phyloP scores from a whole-genome alignment of 92 coral and sea anemone species.

The Umimayanthus chanpuru region DNA sequence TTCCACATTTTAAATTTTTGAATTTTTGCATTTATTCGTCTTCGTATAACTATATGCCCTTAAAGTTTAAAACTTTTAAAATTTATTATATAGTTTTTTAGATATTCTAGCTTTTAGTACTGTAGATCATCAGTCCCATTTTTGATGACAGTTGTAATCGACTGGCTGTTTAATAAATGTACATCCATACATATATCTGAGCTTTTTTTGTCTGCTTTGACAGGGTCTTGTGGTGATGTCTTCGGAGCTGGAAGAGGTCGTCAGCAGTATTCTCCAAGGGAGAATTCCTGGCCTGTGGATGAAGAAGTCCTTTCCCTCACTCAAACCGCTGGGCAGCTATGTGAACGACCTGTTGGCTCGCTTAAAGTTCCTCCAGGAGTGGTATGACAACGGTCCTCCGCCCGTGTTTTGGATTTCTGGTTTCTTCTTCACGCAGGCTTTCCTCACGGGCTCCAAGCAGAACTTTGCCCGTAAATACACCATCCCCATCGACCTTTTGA shows the following conservation, averaged over 20 bases:
- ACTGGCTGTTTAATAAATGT: too few species aligned
- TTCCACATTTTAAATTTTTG: too few species aligned
- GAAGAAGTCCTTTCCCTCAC: slow-evolving; percentile 98
- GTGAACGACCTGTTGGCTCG: slow-evolving; percentile 93
- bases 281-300: slow-evolving; percentile 98
- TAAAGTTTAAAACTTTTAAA: too few species aligned
- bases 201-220: not conserved
- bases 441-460: slow-evolving; percentile 98
- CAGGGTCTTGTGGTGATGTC: slow-evolving; percentile 99
- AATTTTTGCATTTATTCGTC: too few species aligned
- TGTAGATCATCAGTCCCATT: too few species aligned
- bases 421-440: slow-evolving; percentile 97
- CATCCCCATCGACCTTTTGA: slow-evolving; percentile 91
- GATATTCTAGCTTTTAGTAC: too few species aligned
- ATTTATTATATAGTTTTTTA: too few species aligned
- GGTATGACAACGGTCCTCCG: slow-evolving; percentile 96
- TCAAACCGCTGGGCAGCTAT: slow-evolving; percentile 96
- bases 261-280: slow-evolving; percentile 86
- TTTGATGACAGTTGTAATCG: too few species aligned
- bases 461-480: slow-evolving; percentile 97
- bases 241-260: slow-evolving; percentile 94
- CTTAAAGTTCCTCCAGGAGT: slow-evolving; percentile 94
- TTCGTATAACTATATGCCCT: too few species aligned
- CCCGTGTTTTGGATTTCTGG: slow-evolving; percentile 96
- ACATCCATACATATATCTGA: too few species aligned